Evolutionary conservation across 2,888 invertebrate genomes (phyloP).

Genomic region (Yponomeuta sedellus): DNA sequence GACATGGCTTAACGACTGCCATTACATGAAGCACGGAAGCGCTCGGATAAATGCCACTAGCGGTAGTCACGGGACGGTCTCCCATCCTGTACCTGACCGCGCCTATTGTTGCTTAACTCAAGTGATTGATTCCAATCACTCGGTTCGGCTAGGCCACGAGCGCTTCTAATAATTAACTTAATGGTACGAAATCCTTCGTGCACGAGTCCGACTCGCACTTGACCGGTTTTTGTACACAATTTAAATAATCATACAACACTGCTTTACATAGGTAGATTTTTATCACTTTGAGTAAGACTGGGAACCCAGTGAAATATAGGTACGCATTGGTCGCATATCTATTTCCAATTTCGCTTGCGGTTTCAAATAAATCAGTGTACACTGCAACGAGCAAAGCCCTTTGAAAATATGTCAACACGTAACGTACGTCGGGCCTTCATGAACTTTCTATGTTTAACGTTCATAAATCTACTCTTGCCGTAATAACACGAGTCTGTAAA

Average conservation of each 20-base stretch:
- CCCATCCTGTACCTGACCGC: too few relatives aligned
- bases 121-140: too few relatives aligned
- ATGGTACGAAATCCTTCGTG: too few relatives aligned
- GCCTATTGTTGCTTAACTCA: too few relatives aligned
- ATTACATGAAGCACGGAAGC: too few relatives aligned
- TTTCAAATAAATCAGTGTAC: slow-evolving; percentile 56
- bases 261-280: neutral
- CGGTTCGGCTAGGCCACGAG: too few relatives aligned
- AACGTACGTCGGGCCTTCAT: neutral
- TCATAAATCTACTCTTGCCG: neutral
- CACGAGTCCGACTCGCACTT: too few relatives aligned
- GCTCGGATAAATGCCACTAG: too few relatives aligned
- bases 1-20: too few relatives aligned
- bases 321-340: neutral
- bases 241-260: neutral
- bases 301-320: neutral
- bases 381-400: slow-evolving; percentile 31
- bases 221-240: too few relatives aligned
- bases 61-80: too few relatives aligned
- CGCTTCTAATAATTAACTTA: too few relatives aligned
- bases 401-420: slow-evolving; percentile 6
- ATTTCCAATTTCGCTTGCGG: slow-evolving; percentile 32
- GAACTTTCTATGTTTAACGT: neutral
- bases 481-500: neutral
- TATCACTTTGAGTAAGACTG: neutral